Evolutionary conservation across 2,113 vertebrate species (phyloP).

Genomic region (Psilopsiagon aurifrons): DNA sequence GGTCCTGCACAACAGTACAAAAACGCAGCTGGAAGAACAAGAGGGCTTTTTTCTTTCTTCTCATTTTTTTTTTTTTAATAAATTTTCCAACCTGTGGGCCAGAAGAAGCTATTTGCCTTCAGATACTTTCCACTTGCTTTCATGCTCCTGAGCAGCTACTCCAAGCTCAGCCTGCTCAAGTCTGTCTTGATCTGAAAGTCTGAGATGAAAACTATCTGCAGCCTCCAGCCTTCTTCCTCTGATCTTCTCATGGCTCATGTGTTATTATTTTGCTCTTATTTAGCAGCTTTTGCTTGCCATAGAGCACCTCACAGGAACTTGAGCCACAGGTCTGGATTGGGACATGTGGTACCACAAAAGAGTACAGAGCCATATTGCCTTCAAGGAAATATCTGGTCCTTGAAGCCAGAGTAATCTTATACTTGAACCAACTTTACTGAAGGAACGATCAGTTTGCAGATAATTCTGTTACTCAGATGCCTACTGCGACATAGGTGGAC

Average conservation of each 20-base stretch:
- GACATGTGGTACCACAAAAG: neutral
- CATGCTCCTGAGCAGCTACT: neutral
- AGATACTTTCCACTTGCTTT: neutral
- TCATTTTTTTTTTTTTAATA: neutral
- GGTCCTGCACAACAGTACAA: rapidly evolving
- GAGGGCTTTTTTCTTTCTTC: too few species aligned
- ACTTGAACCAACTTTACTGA: neutral
- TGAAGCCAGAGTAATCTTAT: neutral
- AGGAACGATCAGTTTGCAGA: neutral
- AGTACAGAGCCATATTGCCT: neutral
- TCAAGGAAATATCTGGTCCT: neutral
- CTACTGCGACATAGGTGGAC: neutral
- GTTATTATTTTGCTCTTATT: neutral
- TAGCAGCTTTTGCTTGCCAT: neutral
- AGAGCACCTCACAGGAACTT: neutral
- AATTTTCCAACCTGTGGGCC: neutral
- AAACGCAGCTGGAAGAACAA: neutral
- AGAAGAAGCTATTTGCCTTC: neutral
- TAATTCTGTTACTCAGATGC: neutral
- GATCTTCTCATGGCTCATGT: neutral
- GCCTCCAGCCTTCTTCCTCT: neutral
- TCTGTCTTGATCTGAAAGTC: neutral
- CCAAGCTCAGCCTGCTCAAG: neutral
- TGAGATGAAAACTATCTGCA: constrained; percentile 3
- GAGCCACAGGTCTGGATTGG: neutral